These are phyloP conservation scores for Heliconius congener DNA, from an alignment of 1,140 invertebrate genomes.

Conservation along the genomic window DNA sequence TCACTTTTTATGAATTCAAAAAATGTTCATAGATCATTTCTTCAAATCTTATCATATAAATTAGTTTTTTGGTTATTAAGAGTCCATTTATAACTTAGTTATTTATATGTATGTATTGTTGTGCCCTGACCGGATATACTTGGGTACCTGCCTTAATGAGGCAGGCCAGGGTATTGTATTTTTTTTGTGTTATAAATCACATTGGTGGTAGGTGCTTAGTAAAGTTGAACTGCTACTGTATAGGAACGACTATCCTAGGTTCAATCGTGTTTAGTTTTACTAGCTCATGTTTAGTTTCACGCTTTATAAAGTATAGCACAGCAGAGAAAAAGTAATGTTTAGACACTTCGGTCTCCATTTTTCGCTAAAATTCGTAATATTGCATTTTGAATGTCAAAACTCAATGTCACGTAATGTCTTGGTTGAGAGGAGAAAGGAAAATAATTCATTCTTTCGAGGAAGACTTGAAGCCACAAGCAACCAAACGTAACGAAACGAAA, in stretches of 20 bases:
- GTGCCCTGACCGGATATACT: slow-evolving; percentile 50
- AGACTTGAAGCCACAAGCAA: too few relatives aligned
- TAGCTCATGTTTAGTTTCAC: too few relatives aligned
- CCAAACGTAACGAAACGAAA: too few relatives aligned
- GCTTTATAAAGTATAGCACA: too few relatives aligned
- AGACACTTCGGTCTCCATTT: too few relatives aligned
- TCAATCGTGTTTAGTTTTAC: neutral
- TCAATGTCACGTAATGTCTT: too few relatives aligned
- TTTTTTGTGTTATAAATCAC: slow-evolving; percentile 4
- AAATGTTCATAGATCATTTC: neutral
- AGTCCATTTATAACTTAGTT: slow-evolving; percentile 64
- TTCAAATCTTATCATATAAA: neutral
- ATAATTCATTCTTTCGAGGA: too few relatives aligned
- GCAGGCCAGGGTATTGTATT: slow-evolving; percentile 4
- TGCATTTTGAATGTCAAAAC: too few relatives aligned
- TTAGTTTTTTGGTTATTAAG: slow-evolving; percentile 54
- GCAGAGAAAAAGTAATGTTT: too few relatives aligned
- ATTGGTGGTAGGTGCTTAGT: neutral
- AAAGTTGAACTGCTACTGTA: neutral
- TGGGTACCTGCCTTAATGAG: slow-evolving; percentile 48
- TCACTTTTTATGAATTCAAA: slow-evolving; percentile 53
- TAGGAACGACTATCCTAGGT: neutral
- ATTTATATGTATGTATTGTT: slow-evolving; percentile 52
- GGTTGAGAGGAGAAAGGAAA: too few relatives aligned
- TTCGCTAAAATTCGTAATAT: too few relatives aligned